Percentiles rank a stretch among this genome's conserved stretches.
Conservation (phyloP, 2,113 vertebrate genomes). For the Ceuthmochares aereus region DNA sequence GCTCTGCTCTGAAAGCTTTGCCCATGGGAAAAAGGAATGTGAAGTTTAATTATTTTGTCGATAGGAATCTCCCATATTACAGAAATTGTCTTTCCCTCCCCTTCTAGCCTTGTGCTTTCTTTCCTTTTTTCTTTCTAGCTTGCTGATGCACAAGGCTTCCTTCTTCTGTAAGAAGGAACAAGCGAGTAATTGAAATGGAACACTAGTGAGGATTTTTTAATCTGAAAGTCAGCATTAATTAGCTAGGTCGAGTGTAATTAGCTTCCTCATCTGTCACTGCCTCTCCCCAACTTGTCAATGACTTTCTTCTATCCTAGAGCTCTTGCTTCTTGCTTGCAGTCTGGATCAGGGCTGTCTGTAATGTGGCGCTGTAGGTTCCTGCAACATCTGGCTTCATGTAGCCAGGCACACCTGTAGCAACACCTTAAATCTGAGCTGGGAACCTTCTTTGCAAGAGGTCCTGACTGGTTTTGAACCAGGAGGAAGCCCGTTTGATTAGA, state of each 20-base stretch:
- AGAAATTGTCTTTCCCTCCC: constrained; percentile 19
- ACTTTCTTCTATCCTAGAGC: constrained; percentile 28
- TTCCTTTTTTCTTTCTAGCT: constrained; percentile 13
- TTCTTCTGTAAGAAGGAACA: constrained; percentile 53
- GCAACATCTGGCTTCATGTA: not conserved
- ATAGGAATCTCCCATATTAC: constrained; percentile 11
- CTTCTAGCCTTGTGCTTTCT: not conserved
- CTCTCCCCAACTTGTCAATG: constrained; percentile 59
- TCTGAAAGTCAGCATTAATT: constrained; percentile 74
- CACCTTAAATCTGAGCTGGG: not conserved
- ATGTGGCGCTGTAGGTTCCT: not conserved
- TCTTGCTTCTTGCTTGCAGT: not conserved
- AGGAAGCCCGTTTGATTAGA: not conserved
- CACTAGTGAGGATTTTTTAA: constrained; percentile 66
- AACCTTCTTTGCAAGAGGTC: not conserved
- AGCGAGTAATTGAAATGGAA: constrained; percentile 73
- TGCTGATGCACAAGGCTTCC: not conserved
- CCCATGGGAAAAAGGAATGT: not conserved
- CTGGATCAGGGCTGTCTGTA: not conserved
- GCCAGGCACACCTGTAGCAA: not conserved
- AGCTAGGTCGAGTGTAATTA: constrained; percentile 70
- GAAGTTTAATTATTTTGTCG: constrained; percentile 49
- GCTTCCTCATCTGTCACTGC: constrained; percentile 65
- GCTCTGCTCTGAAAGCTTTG: not conserved
- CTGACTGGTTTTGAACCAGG: not conserved